Conservation (phyloP, 2,113 vertebrate genomes). For the Haplochromis burtoni region DNA sequence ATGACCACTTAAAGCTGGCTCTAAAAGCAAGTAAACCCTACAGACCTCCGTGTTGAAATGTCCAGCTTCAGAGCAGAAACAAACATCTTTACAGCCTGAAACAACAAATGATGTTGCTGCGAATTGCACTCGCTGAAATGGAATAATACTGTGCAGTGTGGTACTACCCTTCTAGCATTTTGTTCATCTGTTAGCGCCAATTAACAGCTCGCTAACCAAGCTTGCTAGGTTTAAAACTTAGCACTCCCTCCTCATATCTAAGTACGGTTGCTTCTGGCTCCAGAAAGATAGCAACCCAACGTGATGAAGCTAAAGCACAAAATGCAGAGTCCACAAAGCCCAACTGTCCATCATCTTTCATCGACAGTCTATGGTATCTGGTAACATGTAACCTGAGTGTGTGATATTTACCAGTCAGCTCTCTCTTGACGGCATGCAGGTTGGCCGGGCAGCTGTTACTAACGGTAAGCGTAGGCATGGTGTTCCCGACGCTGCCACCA, state of each 20-base stretch:
- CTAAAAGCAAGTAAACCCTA: neutral
- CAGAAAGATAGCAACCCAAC: neutral
- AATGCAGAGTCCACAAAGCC: neutral
- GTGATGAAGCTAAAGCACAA: neutral
- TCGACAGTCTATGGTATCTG: neutral
- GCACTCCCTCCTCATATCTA: neutral
- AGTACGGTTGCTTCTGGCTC: neutral
- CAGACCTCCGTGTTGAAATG: neutral
- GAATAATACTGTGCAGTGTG: neutral
- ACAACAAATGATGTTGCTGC: neutral
- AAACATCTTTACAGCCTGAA: neutral
- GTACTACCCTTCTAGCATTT: neutral
- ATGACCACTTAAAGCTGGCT: accelerated
- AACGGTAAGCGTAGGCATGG: conserved; percentile 66
- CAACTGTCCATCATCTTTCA: neutral
- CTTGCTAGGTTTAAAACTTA: neutral
- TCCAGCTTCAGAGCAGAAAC: neutral
- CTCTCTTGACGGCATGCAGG: conserved; percentile 76
- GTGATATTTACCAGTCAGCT: conserved; percentile 68
- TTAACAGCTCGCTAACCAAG: neutral
- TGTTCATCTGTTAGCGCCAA: neutral
- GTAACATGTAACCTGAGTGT: neutral
- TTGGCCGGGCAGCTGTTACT: conserved; percentile 87
- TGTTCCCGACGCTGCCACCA: conserved; percentile 49
- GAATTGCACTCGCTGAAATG: neutral